Evolutionary conservation across 2,888 invertebrate species (phyloP).

Genomic region (Thalpophila matura): DNA sequence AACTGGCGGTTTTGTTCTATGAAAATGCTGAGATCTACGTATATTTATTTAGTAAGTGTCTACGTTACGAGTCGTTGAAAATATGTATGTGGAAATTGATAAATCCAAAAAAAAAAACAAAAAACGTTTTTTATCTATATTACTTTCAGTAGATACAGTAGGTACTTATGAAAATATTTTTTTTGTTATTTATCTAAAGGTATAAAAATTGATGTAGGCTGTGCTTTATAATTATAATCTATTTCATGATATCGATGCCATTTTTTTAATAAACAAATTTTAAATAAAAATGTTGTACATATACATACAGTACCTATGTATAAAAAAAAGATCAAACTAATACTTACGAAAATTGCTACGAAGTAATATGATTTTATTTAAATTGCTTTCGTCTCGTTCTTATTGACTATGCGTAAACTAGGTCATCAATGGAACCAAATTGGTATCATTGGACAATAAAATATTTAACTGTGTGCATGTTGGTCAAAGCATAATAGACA

Average conservation of each 20-base stretch:
- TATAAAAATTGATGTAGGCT: no score
- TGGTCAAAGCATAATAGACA: conserved; percentile 37
- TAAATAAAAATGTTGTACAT: background rate
- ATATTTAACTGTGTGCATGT: conserved; percentile 56
- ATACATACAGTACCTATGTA: no score
- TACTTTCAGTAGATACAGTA: no score
- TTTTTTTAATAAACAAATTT: background rate
- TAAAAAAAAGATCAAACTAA: no score
- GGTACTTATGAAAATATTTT: no score
- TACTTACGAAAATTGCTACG: background rate
- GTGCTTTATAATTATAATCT: no score
- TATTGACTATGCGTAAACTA: conserved; percentile 58
- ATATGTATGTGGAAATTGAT: no score
- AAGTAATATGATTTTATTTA: conserved; percentile 8
- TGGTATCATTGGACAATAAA: conserved; percentile 62
- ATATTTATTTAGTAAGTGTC: conserved; percentile 67
- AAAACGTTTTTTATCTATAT: no score
- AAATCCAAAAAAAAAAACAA: no score
- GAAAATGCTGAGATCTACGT: conserved; percentile 56
- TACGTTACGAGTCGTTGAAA: conserved; percentile 60
- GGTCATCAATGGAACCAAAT: conserved; percentile 71
- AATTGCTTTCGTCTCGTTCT: conserved; percentile 22
- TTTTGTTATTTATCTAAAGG: no score
- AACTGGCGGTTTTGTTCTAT: conserved; percentile 6
- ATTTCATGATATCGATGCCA: background rate